These are phyloP conservation scores for Laspeyria flexula DNA, from an alignment of 2,888 invertebrate species.

Conservation along the genomic window DNA sequence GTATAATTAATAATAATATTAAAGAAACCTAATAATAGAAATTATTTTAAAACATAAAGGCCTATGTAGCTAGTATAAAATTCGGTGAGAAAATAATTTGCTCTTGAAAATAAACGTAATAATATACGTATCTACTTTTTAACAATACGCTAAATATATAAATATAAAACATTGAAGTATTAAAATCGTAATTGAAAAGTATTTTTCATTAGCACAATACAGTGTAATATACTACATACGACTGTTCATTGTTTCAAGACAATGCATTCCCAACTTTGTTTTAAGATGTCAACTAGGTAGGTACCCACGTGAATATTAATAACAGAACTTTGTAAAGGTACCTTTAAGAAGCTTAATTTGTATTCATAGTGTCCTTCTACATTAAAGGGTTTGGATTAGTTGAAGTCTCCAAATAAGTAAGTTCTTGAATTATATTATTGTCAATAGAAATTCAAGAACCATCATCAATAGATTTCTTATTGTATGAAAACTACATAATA, in stretches of 20 bases:
- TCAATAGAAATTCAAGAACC: no score
- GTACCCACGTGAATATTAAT: conserved; percentile 61
- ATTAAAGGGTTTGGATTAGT: conserved; percentile 55
- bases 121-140: no score
- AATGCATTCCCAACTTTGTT: conserved; percentile 63
- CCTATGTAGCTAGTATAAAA: no score
- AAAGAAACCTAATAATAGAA: no score
- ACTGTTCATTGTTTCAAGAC: conserved; percentile 63
- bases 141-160: no score
- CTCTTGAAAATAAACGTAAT: no score
- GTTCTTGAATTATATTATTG: conserved; percentile 33
- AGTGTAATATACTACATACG: conserved; percentile 30
- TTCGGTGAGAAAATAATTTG: no score
- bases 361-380: conserved; percentile 55
- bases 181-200: not conserved
- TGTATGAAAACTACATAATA: no score
- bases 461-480: no score
- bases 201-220: conserved; percentile 20
- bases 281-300: conserved; percentile 64
- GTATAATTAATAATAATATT: no score
- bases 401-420: conserved; percentile 48
- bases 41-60: no score
- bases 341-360: conserved; percentile 49
- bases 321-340: conserved; percentile 54
- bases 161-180: no score